Percentiles rank a stretch among this genome's conserved stretches.
These are phyloP conservation scores for Dicerorhinus sumatrensis DNA, from an alignment of 2,113 vertebrate species.

Conservation along the genomic window DNA sequence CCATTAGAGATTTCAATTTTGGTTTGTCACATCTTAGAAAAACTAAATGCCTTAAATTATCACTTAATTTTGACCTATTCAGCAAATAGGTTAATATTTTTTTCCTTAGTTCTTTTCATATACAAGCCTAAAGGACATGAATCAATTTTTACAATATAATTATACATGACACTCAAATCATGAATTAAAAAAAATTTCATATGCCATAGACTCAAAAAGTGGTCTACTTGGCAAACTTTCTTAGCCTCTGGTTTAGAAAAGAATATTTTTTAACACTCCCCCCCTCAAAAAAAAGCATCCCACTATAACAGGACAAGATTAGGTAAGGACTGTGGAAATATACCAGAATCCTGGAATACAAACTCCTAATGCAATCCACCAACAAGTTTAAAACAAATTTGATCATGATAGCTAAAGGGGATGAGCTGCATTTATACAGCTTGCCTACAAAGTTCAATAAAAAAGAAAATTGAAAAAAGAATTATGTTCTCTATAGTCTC, in stretches of 20 bases:
- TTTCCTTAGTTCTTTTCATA: not conserved
- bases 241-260: not conserved
- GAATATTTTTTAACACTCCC: not conserved
- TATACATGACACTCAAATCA: not conserved
- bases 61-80: slow-evolving; percentile 11
- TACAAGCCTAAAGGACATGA: not conserved
- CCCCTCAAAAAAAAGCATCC: not conserved
- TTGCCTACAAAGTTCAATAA: not conserved
- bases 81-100: not conserved
- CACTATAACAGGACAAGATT: not conserved
- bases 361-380: not conserved
- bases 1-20: slow-evolving; percentile 7
- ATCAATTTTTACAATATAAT: not conserved
- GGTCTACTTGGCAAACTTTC: not conserved
- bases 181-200: not conserved
- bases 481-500: not conserved
- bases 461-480: not conserved
- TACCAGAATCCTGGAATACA: not conserved
- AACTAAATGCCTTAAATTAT: slow-evolving; percentile 15
- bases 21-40: slow-evolving; percentile 39
- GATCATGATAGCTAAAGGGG: not conserved
- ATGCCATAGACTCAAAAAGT: not conserved
- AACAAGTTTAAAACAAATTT: not conserved
- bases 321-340: not conserved
- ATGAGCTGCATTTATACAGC: not conserved